A percentile compares a stretch with the other conserved stretches of the same genome.
These are phyloP conservation scores for Osmerus mordax DNA, from an alignment of 2,113 vertebrate genomes.

Conservation along the genomic window DNA sequence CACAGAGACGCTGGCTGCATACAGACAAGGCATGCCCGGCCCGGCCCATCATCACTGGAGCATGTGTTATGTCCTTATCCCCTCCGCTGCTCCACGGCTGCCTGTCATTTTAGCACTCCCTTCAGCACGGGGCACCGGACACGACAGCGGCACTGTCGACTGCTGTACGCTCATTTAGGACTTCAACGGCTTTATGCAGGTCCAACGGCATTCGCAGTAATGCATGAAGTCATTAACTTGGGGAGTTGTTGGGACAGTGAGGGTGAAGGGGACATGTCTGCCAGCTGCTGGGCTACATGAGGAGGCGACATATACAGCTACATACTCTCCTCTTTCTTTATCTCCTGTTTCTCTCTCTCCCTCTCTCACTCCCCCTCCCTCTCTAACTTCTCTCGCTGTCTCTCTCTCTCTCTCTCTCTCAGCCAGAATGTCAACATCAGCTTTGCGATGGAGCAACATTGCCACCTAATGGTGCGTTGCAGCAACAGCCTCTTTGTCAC, in stretches of 20 bases:
- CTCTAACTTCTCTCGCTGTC: neutral
- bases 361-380: constrained; percentile 40
- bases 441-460: constrained; percentile 59
- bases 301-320: constrained; percentile 58
- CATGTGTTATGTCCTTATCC: constrained; percentile 44
- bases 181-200: constrained; percentile 67
- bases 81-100: constrained; percentile 50
- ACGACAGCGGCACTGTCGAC: constrained; percentile 52
- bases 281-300: constrained; percentile 58
- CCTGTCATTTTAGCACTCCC: constrained; percentile 42
- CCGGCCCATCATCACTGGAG: constrained; percentile 15
- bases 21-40: constrained; percentile 45
- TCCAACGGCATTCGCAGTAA: constrained; percentile 68
- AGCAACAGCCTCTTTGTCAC: constrained; percentile 8
- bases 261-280: constrained; percentile 61
- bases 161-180: constrained; percentile 62
- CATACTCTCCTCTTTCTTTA: constrained; percentile 43
- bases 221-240: constrained; percentile 75
- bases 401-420: constrained; percentile 28
- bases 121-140: neutral
- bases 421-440: constrained; percentile 17
- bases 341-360: constrained; percentile 38
- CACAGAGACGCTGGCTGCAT: constrained; percentile 32
- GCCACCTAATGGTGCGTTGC: constrained; percentile 57
- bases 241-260: constrained; percentile 67